These are phyloP conservation scores for Lasiurus borealis DNA, from an alignment of 2,113 vertebrate species.

Conservation along the genomic window DNA sequence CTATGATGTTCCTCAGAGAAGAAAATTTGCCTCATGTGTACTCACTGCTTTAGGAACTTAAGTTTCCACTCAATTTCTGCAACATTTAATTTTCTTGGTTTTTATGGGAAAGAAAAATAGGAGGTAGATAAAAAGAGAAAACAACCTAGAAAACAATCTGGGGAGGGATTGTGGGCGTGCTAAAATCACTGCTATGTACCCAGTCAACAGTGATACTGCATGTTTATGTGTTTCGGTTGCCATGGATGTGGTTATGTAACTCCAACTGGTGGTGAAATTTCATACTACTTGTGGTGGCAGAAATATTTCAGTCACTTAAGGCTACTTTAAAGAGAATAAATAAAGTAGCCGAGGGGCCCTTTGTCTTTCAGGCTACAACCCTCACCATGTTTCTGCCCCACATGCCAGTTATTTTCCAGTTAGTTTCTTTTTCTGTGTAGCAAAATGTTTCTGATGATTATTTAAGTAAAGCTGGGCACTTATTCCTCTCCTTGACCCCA, in stretches of 20 bases:
- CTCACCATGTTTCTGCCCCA: constrained; percentile 59
- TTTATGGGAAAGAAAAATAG: constrained; percentile 24
- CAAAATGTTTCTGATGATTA: constrained; percentile 79
- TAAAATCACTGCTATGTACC: constrained; percentile 74
- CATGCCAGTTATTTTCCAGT: constrained; percentile 74
- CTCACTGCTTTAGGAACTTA: constrained; percentile 14
- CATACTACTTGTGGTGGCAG: constrained; percentile 78
- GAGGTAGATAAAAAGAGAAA: constrained; percentile 59
- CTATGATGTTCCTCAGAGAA: constrained; percentile 43
- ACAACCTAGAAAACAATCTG: constrained; percentile 62
- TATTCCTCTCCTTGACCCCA: constrained; percentile 13
- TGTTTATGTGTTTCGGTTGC: constrained; percentile 78
- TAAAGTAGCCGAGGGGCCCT: constrained; percentile 78
- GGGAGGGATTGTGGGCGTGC: background rate
- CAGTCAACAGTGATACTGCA: constrained; percentile 75
- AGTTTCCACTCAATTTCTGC: constrained; percentile 59
- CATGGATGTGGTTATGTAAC: constrained; percentile 75
- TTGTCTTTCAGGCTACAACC: constrained; percentile 76
- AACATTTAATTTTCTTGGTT: constrained; percentile 68
- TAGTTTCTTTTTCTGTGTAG: constrained; percentile 59
- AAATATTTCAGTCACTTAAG: constrained; percentile 81
- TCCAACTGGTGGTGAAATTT: constrained; percentile 81
- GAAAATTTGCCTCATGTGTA: constrained; percentile 10
- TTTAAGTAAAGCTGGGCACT: constrained; percentile 67
- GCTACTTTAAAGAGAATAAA: constrained; percentile 80